phyloP scores from a whole-genome alignment of 2,797 vertebrate genomes.

The Muscicapa comitata region DNA sequence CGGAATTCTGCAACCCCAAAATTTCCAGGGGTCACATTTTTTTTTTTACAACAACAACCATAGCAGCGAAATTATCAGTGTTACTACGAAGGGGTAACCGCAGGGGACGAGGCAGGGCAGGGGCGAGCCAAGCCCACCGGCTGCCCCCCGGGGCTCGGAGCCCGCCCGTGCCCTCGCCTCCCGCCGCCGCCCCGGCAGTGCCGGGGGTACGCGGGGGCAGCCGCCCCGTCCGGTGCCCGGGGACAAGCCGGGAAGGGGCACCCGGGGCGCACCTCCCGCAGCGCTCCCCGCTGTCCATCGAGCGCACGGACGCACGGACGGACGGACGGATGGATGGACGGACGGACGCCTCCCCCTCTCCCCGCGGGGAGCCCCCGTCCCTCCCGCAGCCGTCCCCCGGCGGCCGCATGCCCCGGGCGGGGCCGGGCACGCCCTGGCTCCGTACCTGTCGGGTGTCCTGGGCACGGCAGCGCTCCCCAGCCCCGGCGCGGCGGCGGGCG shows the following conservation, averaged over 20 bases:
- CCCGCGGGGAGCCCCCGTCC: background rate
- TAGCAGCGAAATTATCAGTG: background rate
- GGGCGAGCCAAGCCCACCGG: background rate
- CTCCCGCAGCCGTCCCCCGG: background rate
- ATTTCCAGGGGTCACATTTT: background rate
- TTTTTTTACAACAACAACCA: background rate
- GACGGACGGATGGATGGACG: background rate
- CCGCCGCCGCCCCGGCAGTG: background rate
- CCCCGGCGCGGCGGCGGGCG: background rate
- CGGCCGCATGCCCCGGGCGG: background rate
- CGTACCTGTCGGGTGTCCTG: slow-evolving; percentile 19
- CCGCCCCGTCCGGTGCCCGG: background rate
- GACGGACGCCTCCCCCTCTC: background rate
- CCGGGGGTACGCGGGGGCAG: background rate
- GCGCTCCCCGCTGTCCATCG: background rate
- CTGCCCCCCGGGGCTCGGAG: background rate
- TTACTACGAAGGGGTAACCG: background rate
- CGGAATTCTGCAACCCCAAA: background rate
- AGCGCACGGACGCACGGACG: background rate
- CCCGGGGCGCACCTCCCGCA: background rate
- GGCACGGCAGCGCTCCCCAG: background rate
- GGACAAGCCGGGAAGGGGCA: background rate
- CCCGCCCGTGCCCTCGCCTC: background rate
- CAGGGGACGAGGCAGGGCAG: background rate
- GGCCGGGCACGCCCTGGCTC: background rate